Percentiles rank a stretch among this genome's conserved stretches.
These are phyloP conservation scores for Forbesichthys agassizii DNA, from an alignment of 2,113 vertebrate species.

Conservation along the genomic window DNA sequence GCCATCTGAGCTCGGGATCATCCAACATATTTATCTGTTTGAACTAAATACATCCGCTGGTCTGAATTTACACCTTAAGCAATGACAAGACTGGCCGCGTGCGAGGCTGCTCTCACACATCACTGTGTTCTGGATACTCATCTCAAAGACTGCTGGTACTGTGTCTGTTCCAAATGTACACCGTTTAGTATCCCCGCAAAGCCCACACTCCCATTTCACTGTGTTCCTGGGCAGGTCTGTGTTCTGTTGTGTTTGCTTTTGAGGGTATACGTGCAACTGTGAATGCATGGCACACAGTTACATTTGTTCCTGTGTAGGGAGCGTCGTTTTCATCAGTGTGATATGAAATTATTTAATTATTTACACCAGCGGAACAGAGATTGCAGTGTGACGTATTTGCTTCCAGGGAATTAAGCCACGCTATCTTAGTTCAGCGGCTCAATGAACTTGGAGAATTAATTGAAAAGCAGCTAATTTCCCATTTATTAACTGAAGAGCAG, in stretches of 20 bases:
- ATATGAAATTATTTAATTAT: constrained; percentile 27
- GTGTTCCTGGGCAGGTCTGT: background rate
- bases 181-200: too few relatives aligned
- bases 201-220: background rate
- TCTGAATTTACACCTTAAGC: too few relatives aligned
- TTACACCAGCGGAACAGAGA: constrained; percentile 66
- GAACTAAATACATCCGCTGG: too few relatives aligned
- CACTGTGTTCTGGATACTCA: too few relatives aligned
- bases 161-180: too few relatives aligned
- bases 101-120: too few relatives aligned
- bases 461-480: constrained; percentile 6
- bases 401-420: constrained; percentile 16
- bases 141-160: too few relatives aligned
- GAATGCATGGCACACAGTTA: constrained; percentile 1
- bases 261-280: constrained; percentile 6
- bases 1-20: too few relatives aligned
- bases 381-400: constrained; percentile 17
- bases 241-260: too few relatives aligned
- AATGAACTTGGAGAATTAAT: background rate
- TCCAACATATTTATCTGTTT: too few relatives aligned
- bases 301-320: constrained; percentile 14
- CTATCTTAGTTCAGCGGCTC: constrained; percentile 11
- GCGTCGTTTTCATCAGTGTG: constrained; percentile 2
- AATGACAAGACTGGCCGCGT: too few relatives aligned
- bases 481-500: background rate